Base-by-base conservation (phyloP, 2,888 invertebrate genomes). In the Endotricha flammealis region DNA sequence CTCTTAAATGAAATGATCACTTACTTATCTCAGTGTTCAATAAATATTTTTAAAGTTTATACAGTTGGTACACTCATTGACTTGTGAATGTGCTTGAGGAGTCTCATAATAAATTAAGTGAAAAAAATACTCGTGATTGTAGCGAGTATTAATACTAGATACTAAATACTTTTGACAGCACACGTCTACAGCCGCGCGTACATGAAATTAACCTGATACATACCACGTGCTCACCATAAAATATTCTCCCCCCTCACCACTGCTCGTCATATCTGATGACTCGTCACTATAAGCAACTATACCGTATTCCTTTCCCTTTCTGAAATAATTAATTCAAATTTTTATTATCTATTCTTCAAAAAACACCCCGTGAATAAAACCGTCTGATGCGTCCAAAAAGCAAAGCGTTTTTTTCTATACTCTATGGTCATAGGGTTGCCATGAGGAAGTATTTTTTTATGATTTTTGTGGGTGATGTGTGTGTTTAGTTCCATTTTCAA, bases 201-300 rank as follows among this genome's bases (percentile, higher is more conserved):
- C 29, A 28, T 35, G 31, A 32, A 29, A 30, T 9, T 30, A 38
- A 11, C 65, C 52, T 40, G 48, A 67, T 85, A 86, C 85, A 79
- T 86, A 85, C 85, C 85, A 82, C 44, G 51, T 46, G 48, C 69
- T 64, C 42, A 64, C 64, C 54, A 85, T 70, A 71, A 74, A 78
- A 65, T 72, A 80, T 46, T 82, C 77, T 51, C 63, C 64, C 24
- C 73, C 80, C 32, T 69, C 71, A 46, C 61, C 70, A 59, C 70
- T 72, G 56, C 67, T 68, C 34, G 65, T 64, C 43, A 67, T 58
- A 55, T 71, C 60, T 20, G 73, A 72, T 33, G 63, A 70, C 41
- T 77, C 80, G 46, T 83, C 82, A 71, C 77, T 80, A 76, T 67
- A 72, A 57, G 77, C 74, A 50, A 80, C 82, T 58, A 66, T 71